phyloP scores from a whole-genome alignment of 2,113 vertebrate species.

The Notarius lentiginosus region DNA sequence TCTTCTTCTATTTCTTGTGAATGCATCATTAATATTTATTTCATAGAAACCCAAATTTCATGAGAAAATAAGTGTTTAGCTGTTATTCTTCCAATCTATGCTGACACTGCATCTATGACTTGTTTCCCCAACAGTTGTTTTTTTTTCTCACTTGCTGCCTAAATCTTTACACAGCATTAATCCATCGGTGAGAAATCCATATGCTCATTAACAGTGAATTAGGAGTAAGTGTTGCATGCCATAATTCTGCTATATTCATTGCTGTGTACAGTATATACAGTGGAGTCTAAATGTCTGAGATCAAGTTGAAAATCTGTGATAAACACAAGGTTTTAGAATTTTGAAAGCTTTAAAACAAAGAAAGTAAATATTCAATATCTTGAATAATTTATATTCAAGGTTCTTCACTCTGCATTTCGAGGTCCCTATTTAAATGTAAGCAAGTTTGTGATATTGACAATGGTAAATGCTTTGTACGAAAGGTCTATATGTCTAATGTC shows the following conservation, averaged over 20 bases:
- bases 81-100: background rate
- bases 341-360: background rate
- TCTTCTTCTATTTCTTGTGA: background rate
- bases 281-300: background rate
- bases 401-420: background rate
- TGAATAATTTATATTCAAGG: background rate
- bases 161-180: background rate
- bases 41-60: background rate
- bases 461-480: background rate
- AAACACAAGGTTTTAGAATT: background rate
- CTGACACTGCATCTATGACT: background rate
- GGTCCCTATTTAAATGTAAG: background rate
- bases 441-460: background rate
- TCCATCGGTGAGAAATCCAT: constrained; percentile 20
- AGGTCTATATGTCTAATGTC: background rate
- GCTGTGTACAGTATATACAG: background rate
- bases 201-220: background rate
- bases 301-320: background rate
- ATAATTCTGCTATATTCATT: background rate
- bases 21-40: background rate
- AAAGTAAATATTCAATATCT: background rate
- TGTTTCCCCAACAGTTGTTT: background rate
- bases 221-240: background rate
- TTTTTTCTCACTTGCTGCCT: background rate
- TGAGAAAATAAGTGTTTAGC: background rate